Evolutionary conservation across 2,797 vertebrate genomes (phyloP), one percentile per base, ranked within the genome.

Genomic region (Macroramphosus scolopax): DNA sequence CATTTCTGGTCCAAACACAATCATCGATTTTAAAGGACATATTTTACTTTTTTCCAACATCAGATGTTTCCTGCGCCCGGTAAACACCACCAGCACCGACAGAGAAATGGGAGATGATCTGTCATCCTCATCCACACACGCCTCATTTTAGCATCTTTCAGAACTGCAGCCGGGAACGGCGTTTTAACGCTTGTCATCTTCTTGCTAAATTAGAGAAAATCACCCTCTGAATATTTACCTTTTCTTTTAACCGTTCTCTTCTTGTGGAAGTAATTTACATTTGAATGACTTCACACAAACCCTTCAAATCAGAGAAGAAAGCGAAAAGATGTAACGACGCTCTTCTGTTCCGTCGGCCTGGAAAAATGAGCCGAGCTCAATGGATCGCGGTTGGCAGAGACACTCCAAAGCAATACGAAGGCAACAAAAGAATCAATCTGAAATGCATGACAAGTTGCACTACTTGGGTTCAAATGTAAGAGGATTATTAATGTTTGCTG

Each of bases 401-500:
- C 4, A 3, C 42, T 56, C 33, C 30, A 9, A 33, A 56, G 36
- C 47, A 38, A 32, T 49, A 49, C 36, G 66, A 65, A 48, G 39
- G 24, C 55, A 61, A 80, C 63, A 80, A 77, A 78, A 64, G 73
- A 64, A 68, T 72, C 49, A 44, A 46, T 69, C 52, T 51, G 66
- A 64, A 63, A 77, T 51, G 48, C 56, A 45, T 68, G 79, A 69
- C 68, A 75, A 77, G 71, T 63, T 72, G 64, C 54, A 33, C 61
- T 40, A 56, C 61, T 56, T 12, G 34, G 35, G 18, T 63, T 57
- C 29, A 45, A 54, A 69, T 65, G 46, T 68, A 77, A 71, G 59
- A 63, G 54, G 66, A 70, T 76, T 75, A 61, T 56, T 63, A 73
- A 82, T 80, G 68, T 75, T 66, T 76, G 63, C 75, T 61, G 78